Evolutionary conservation across 2,888 invertebrate species (phyloP), one percentile per base, ranked within the genome.

Genomic region (Onchidella celtica): DNA sequence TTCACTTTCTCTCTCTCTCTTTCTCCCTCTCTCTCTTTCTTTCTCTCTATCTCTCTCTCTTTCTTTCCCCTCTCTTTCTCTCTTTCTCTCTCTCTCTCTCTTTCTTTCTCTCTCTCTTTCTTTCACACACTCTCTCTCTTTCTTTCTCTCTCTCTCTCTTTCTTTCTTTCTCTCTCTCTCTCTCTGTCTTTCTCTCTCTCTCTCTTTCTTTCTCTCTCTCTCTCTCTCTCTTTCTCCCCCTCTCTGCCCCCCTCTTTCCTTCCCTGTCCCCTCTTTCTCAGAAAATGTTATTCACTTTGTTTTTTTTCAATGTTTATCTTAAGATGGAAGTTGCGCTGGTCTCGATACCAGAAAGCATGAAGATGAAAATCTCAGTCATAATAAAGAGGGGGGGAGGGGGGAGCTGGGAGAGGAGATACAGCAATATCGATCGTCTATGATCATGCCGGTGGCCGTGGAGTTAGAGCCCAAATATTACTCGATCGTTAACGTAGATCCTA

Each of bases 41-140:
- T 27, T 72, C 47, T 27, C 72, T 72, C 47, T 55, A 24, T 72
- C 47, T 55, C 72, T 72, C 47, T 9, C 55, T 55, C 29, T 27
- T 29, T 55, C n/a, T 55, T 55, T 72, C n/a, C n/a, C n/a, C 47
- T 55, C 72, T 72, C 47, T 55, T 55, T 72, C 47, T 55, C 72
- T 72, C 47, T 47, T 24, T 47, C 29, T 47, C 40, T 47, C 47
- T 24, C 47, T 70, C 47, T 24, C 66, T 66, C 3, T 27, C 27
- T 65, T 9, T 65, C 29, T 65, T 3, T 65, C 65, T 27, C 47
- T 47, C 47, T 47, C 47, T 47, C 17, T 47, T 6, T 47, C 47
- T 47, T 47, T 17, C 47, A 47, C 11, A 3, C 3, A 17, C 11
- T 47, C 47, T 47, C 47, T 47, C 47, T 47, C 17, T 17, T 17